Conservation (phyloP, 2,888 invertebrate species). For the Macroteleia sp. region DNA sequence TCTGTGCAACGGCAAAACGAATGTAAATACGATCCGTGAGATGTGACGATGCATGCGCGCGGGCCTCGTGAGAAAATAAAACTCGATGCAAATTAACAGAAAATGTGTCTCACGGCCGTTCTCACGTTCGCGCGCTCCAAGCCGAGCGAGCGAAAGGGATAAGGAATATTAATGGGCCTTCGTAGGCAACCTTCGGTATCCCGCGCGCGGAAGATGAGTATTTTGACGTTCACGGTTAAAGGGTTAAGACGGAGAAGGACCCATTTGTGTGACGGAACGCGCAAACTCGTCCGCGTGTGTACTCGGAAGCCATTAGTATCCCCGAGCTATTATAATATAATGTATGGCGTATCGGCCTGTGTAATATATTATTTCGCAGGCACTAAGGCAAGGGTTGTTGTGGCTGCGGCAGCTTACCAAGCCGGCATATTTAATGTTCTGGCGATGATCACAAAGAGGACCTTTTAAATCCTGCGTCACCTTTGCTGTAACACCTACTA, state of each 20-base stretch:
- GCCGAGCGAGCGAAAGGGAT: conserved; percentile 62
- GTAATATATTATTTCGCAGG: conserved; percentile 74
- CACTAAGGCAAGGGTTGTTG: conserved; percentile 66
- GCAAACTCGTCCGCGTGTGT: conserved; percentile 54
- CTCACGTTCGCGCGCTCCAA: conserved; percentile 37
- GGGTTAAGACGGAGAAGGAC: conserved; percentile 69
- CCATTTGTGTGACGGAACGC: conserved; percentile 73
- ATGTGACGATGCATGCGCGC: not conserved
- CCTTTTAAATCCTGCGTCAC: conserved; percentile 51
- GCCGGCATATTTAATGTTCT: conserved; percentile 70
- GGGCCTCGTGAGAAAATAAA: conserved; percentile 70
- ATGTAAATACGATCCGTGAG: conserved; percentile 53
- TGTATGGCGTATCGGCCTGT: conserved; percentile 71
- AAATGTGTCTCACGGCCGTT: conserved; percentile 73
- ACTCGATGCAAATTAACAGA: conserved; percentile 73
- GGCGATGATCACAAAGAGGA: conserved; percentile 66
- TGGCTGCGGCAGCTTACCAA: conserved; percentile 30
- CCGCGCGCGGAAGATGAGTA: conserved; percentile 59
- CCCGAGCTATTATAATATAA: conserved; percentile 75
- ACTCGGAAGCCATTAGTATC: conserved; percentile 75
- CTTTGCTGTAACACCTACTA: conserved; percentile 51
- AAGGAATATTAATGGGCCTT: conserved; percentile 75
- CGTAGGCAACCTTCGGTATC: conserved; percentile 46
- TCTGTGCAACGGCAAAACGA: conserved; percentile 29
- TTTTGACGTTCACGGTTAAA: conserved; percentile 61